phyloP scores from a whole-genome alignment of 2,113 vertebrate species.

The Synchiropus splendidus region DNA sequence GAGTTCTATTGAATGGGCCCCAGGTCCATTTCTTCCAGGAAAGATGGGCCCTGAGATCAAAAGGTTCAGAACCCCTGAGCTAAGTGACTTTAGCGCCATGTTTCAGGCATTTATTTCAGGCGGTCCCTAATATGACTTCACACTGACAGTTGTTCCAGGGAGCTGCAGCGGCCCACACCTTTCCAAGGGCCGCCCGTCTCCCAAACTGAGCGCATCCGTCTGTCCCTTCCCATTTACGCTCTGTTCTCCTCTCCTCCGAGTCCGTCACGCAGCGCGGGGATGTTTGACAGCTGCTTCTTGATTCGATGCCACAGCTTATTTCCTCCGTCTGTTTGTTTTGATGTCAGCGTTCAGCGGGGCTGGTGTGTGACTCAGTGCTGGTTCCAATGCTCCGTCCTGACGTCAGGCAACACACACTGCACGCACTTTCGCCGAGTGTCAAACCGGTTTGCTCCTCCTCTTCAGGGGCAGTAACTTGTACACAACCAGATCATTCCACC shows the following conservation, averaged over 20 bases:
- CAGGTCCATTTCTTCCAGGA: no score
- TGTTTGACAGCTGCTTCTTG: slow-evolving; percentile 61
- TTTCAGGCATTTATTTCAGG: no score
- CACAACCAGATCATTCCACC: no score
- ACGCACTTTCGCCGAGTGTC: slow-evolving; percentile 10
- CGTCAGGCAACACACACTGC: slow-evolving; percentile 13
- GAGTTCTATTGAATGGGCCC: no score
- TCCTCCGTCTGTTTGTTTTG: slow-evolving; percentile 59
- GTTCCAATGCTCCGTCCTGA: slow-evolving; percentile 28
- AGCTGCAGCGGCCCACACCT: slow-evolving; percentile 43
- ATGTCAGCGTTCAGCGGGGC: slow-evolving; percentile 41
- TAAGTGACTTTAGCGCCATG: no score
- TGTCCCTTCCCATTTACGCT: slow-evolving; percentile 46
- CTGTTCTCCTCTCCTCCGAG: slow-evolving; percentile 31
- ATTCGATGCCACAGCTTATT: slow-evolving; percentile 55
- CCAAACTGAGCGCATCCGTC: slow-evolving; percentile 46
- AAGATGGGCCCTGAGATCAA: no score
- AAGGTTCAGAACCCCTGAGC: no score
- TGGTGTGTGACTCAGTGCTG: slow-evolving; percentile 20
- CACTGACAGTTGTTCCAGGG: slow-evolving; percentile 37
- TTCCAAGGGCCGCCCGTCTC: slow-evolving; percentile 46
- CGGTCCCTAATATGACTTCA: slow-evolving; percentile 22
- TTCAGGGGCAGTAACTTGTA: no score
- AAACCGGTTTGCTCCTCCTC: slow-evolving; percentile 3
- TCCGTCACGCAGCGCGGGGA: slow-evolving; percentile 34